phyloP scores from a whole-genome alignment of 2,113 vertebrate species.

The Passer montanus region DNA sequence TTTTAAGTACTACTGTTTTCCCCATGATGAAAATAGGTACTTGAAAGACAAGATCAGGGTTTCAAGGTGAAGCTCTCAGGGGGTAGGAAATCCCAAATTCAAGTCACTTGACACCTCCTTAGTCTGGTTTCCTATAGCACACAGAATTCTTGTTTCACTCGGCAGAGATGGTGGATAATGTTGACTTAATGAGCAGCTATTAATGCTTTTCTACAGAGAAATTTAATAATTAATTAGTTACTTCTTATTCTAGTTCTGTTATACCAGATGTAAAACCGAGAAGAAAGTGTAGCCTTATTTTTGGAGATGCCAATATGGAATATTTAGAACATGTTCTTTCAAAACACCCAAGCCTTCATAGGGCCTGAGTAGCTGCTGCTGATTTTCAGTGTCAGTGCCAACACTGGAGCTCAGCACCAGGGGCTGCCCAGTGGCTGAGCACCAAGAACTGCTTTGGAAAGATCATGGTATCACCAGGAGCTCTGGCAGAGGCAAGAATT shows the following conservation, averaged over 20 bases:
- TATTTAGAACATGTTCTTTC: not conserved
- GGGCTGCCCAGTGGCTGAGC: not conserved
- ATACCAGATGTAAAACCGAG: not conserved
- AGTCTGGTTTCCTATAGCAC: not conserved
- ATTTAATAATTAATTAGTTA: not conserved
- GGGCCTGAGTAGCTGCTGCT: not conserved
- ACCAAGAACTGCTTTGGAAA: not conserved
- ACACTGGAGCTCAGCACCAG: not conserved
- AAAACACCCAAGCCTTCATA: not conserved
- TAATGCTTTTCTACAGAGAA: not conserved
- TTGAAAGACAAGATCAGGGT: not conserved
- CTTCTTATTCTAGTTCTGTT: not conserved
- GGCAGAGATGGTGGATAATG: not conserved
- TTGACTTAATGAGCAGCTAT: not conserved
- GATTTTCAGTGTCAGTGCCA: not conserved
- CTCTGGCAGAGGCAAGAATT: not conserved
- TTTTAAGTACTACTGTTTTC: not conserved
- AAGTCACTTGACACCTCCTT: not conserved
- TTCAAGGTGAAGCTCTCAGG: not conserved
- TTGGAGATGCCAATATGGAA: not conserved
- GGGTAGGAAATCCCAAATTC: not conserved
- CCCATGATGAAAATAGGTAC: not conserved
- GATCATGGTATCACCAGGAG: not conserved
- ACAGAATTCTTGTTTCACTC: not conserved
- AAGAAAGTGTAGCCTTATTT: not conserved